A percentile compares a stretch with the other conserved stretches of the same genome.
Conservation (phyloP, 2,797 vertebrate species). For the Rhincodon typus region DNA sequence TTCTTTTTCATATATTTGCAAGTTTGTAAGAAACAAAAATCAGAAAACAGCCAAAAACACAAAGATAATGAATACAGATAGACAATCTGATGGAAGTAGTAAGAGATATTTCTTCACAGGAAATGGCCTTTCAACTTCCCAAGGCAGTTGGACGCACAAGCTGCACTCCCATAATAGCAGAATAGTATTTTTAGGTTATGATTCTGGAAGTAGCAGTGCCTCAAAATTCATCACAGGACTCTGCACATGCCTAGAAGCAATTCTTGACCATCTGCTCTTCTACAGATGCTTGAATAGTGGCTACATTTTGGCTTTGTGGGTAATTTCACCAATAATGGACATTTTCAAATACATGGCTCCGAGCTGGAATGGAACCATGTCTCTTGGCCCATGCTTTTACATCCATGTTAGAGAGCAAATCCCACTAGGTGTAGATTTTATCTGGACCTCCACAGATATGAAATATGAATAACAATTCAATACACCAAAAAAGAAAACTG, state of each 20-base stretch:
- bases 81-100: background rate
- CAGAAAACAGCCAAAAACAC: background rate
- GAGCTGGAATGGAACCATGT: background rate
- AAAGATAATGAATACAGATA: background rate
- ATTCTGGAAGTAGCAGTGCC: background rate
- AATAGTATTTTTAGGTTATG: conserved; percentile 4
- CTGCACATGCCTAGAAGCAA: background rate
- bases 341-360: background rate
- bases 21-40: background rate
- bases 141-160: background rate
- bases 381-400: background rate
- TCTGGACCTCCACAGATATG: background rate
- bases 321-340: background rate
- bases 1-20: no score
- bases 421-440: background rate
- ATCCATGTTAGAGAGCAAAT: background rate
- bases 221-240: background rate
- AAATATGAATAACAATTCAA: background rate
- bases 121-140: conserved; percentile 13
- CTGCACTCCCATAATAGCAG: conserved; percentile 1
- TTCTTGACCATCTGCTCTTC: background rate
- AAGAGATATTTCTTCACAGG: background rate
- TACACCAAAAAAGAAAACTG: no score
- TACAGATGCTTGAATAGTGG: background rate
- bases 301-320: background rate